Conservation (phyloP, 2,888 invertebrate species). For the Agrochola macilenta region DNA sequence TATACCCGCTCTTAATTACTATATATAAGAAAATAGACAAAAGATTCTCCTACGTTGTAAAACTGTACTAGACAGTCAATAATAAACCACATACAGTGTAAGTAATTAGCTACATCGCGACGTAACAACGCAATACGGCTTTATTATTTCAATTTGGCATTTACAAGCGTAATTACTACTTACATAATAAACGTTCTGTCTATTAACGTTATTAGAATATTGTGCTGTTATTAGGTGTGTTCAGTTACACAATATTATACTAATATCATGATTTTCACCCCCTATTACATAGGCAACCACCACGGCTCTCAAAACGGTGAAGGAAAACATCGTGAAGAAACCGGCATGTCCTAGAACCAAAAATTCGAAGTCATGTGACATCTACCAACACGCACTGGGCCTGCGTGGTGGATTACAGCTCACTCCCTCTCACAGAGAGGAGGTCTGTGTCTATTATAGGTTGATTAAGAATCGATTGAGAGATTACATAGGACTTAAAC, state of each 20-base stretch:
- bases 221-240: conserved; percentile 31
- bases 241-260: conserved; percentile 7
- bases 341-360: too few relatives aligned
- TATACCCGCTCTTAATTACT: neutral
- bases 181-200: conserved; percentile 47
- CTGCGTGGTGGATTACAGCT: too few relatives aligned
- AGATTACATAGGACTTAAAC: too few relatives aligned
- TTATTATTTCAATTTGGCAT: conserved; percentile 47
- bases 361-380: too few relatives aligned
- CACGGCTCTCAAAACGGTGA: too few relatives aligned
- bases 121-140: conserved; percentile 33
- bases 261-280: neutral
- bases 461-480: too few relatives aligned
- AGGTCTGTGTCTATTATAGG: too few relatives aligned
- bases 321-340: too few relatives aligned
- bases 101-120: conserved; percentile 34
- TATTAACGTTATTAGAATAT: conserved; percentile 52
- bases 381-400: too few relatives aligned
- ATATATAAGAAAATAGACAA: neutral
- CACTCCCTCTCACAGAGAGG: too few relatives aligned
- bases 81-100: conserved; percentile 10
- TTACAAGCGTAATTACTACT: conserved; percentile 46
- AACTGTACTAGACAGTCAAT: conserved; percentile 7
- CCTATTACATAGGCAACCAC: too few relatives aligned
- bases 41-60: conserved; percentile 4